Evolutionary conservation across 2,888 invertebrate genomes (phyloP).

Genomic region (Dynastes grantii): DNA sequence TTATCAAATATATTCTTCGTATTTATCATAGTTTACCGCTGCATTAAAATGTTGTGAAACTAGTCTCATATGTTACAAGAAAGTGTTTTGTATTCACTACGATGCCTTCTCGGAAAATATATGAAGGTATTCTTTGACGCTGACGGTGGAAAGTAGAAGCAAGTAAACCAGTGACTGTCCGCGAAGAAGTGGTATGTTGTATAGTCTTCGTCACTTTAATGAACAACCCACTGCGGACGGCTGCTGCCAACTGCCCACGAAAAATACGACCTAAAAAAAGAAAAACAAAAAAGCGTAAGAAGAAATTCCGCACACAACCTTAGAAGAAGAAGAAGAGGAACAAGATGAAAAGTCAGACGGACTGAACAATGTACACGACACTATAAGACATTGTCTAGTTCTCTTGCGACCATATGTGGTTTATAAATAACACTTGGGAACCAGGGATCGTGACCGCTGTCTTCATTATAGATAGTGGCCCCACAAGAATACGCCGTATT

Average conservation of each 20-base stretch:
- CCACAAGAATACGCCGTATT: slow-evolving; percentile 39
- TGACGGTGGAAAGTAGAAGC: slow-evolving; percentile 25
- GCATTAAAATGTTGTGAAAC: background rate
- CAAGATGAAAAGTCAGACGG: slow-evolving; percentile 18
- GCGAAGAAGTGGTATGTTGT: slow-evolving; percentile 12
- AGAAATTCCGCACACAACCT: slow-evolving; percentile 11
- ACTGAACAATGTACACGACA: slow-evolving; percentile 60
- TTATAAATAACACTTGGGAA: slow-evolving; percentile 60
- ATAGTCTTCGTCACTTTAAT: slow-evolving; percentile 25
- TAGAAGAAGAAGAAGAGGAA: background rate
- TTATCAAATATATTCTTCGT: too few relatives aligned
- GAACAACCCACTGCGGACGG: slow-evolving; percentile 19
- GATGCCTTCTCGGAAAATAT: slow-evolving; percentile 12
- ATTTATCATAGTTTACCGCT: too few relatives aligned
- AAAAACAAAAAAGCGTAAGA: slow-evolving; percentile 1
- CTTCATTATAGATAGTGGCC: slow-evolving; percentile 57
- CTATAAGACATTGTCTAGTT: slow-evolving; percentile 59
- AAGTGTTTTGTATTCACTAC: slow-evolving; percentile 27
- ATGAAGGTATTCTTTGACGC: slow-evolving; percentile 8
- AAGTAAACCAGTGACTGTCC: background rate
- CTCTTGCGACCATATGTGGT: slow-evolving; percentile 59
- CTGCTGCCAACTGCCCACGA: slow-evolving; percentile 18
- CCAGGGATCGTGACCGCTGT: slow-evolving; percentile 59
- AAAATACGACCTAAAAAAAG: slow-evolving; percentile 17
- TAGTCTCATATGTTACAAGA: slow-evolving; percentile 13